Evolutionary conservation across 2,888 invertebrate species (phyloP), one percentile per base, ranked within the genome.

Genomic region (Luffia ferchaultella): DNA sequence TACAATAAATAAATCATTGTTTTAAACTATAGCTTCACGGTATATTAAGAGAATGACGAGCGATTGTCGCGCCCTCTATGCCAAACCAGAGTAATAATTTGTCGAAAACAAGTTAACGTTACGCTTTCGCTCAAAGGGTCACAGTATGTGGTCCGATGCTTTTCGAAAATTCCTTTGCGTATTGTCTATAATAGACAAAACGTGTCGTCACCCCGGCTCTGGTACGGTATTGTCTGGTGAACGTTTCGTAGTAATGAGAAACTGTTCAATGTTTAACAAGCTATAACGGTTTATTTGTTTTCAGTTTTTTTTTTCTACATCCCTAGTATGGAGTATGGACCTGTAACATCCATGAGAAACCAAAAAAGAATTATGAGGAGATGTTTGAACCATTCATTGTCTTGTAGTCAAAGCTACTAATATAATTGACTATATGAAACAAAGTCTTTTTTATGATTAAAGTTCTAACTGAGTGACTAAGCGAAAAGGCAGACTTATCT

Each of bases 41-140:
- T 65, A 64, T 73, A n/a, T 80, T 69, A 75, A 75, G 73, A 65
- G 80, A 79, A 83, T 80, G 70, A 78, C 70, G 68, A 73, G 61
- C 67, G 54, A 75, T 83, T 80, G 77, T 82, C 61, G 55, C 56
- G 55, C 55, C 67, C 63, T 76, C 70, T 80, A 73, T 79, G 68
- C 69, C 65, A 78, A 82, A 83, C 83, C 83, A 83, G 75, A 80
- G 68, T 82, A 76, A 82, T 83, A 76, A 83, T 82, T 80, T 72
- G 76, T 76, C 63, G 68, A 76, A 77, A 79, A 83, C 77, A 82
- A 79, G 71, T 57, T 30, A 63, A 68, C 54, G 62, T 55, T 64
- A 60, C 60, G 66, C 68, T 68, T 64, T 65, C 64, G 54, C 68
- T 62, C 62, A 73, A 73, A 74, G 68, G 73, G 73, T 71, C 80